These are phyloP conservation scores for Dermochelys coriacea DNA, from an alignment of 2,797 vertebrate genomes.

Conservation along the genomic window DNA sequence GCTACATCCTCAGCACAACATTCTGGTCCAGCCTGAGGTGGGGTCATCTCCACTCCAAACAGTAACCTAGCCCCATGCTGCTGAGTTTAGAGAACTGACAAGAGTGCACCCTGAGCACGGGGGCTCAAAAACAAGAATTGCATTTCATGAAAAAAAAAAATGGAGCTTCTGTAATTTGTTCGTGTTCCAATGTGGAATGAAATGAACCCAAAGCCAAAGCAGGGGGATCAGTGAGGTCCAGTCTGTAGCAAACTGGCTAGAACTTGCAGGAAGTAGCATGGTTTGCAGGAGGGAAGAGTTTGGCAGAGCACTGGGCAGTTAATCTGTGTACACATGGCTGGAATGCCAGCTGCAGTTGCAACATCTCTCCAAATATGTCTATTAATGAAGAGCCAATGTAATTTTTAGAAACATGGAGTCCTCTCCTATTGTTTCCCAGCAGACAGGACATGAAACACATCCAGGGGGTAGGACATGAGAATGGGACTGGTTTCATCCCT, in stretches of 20 bases:
- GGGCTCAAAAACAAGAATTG: no score
- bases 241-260: background rate
- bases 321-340: background rate
- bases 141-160: no score
- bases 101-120: no score
- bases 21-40: no score
- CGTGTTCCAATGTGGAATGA: background rate
- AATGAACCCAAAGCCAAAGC: background rate
- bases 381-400: background rate
- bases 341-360: background rate
- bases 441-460: background rate
- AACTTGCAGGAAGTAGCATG: background rate
- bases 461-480: background rate
- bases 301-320: background rate
- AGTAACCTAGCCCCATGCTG: no score
- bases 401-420: background rate
- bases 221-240: background rate
- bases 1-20: background rate
- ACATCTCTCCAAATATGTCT: background rate
- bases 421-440: background rate
- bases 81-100: no score
- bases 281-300: no score
- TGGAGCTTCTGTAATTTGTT: background rate
- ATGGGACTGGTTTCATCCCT: background rate
- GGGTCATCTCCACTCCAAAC: no score